These are phyloP conservation scores for Lysandra coridon DNA, from an alignment of 2,888 invertebrate genomes.

Conservation along the genomic window DNA sequence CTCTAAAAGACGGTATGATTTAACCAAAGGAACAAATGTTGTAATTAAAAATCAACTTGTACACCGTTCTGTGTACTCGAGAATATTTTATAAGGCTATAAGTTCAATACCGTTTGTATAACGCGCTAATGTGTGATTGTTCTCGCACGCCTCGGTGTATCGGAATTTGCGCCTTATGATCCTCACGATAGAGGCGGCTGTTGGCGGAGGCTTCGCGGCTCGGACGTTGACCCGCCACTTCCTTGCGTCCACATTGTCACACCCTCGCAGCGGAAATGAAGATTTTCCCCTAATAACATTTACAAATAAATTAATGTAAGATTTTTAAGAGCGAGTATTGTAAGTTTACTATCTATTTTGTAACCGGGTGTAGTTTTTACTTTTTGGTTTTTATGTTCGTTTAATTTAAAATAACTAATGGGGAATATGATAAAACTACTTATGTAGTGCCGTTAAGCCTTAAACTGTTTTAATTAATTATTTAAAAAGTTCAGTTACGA, in stretches of 20 bases:
- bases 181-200: slow-evolving; percentile 12
- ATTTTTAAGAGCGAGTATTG: slow-evolving; percentile 8
- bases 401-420: not conserved
- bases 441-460: not conserved
- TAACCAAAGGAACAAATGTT: not conserved
- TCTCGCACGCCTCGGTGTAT: not conserved
- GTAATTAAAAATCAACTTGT: not conserved
- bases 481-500: not conserved
- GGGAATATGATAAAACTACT: not conserved
- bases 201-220: slow-evolving; percentile 41
- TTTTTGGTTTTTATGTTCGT: not conserved
- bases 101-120: slow-evolving; percentile 15
- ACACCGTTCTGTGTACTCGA: not conserved
- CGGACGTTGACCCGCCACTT: slow-evolving; percentile 42
- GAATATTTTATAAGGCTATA: slow-evolving; percentile 1
- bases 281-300: slow-evolving; percentile 21
- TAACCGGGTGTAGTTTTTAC: not conserved
- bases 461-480: slow-evolving; percentile 5
- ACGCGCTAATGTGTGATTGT: slow-evolving; percentile 16
- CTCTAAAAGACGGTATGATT: not conserved
- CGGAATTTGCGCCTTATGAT: not conserved
- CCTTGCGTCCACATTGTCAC: slow-evolving; percentile 40
- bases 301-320: slow-evolving; percentile 32
- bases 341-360: not conserved
- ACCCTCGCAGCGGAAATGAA: slow-evolving; percentile 27